Base-by-base conservation (phyloP, 1,140 invertebrate species). In the Trinorchestia longiramus region DNA sequence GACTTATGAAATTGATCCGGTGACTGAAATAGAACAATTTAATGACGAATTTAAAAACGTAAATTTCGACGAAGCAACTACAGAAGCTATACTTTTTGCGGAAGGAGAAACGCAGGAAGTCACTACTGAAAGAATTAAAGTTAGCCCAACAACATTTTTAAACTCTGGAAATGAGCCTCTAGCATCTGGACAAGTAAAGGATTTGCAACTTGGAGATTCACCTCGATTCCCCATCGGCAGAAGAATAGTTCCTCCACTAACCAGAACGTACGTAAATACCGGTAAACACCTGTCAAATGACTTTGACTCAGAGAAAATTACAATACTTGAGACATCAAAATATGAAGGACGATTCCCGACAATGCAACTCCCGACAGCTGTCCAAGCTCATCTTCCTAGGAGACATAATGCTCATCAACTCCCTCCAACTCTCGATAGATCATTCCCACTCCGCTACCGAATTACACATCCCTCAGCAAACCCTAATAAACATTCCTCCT, bases 321-420 rank as follows among this genome's bases (percentile, higher is more conserved):
- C 92, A 43, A 47, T 94, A 43, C 92, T 94, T 43, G 92, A 94
- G 44, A 94, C 92, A 28, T 94, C 92, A 6, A 94, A 94, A n/a
- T 94, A 19, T 40, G 41, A 47, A 47, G 92, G 92, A 94, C 92
- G 92, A 47, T 94, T 94, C 92, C 92, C 92, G 40, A 43, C 92
- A 11, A 43, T 94, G 36, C 43, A 94, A n/a, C 43, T 47, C 43
- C 92, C 92, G 43, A 40, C 92, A 19, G 44, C 92, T 40, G 43
- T 90, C 43, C n/a, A 90, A 90, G 41, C 88, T 90, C 23, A 42
- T 90, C 88, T 90, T 90, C 43, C 88, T 90, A 90, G 88, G 43
- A 43, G 88, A 41, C 88, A 90, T 41, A 41, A 90, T 41, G 15
- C 6, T 41, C 43, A 42, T 43, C n/a, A 90, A 90, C 41, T 43